Base-by-base conservation (phyloP, 2,113 vertebrate species). In the Neodon shergylaensis region DNA sequence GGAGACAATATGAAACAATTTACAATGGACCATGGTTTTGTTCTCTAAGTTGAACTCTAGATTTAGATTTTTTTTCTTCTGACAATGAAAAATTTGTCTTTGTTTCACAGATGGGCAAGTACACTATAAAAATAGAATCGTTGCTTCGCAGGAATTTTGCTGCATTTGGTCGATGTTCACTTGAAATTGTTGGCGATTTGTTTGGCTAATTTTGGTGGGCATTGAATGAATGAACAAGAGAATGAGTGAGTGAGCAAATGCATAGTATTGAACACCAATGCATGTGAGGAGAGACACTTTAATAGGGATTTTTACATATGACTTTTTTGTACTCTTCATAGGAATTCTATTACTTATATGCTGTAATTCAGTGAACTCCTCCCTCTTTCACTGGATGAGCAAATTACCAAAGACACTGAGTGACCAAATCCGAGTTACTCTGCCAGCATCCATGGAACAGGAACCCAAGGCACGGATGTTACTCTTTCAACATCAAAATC, bases 91-190 rank as follows among this genome's bases (percentile, higher is more conserved):
- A 94, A 58, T 96, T 93, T 95, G 16, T 22, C 86, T 94, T 95
- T 95, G n/a, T 95, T 89, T 95, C 65, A 96, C 42, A 95, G 66
- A 94, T 96, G 33, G 94, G 12, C 92, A 87, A 81, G 47, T 11
- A 70, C 26, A 81, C 3, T 84, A n/a, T 86, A 78, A 47, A 93
- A 12, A 11, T 4, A 95, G 63, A 96, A 88, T 65, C 54, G 82
- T 83, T 47, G 90, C 70, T 87, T 97, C 81, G 93, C 39, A 94
- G 68, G 6, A 94, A 94, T 88, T 96, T 97, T 98, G 77, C 63
- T 96, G 21, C 94, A 70, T 58, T 86, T 94, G 28, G 22, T 92
- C 96, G 54, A 90, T 58, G 78, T 82, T 86, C 96, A 89, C 95
- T 86, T 90, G 82, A 95, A 97, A 93, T 95, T 87, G 94, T 85